These are phyloP conservation scores for Lota lota DNA, from an alignment of 2,113 vertebrate genomes.

Conservation along the genomic window DNA sequence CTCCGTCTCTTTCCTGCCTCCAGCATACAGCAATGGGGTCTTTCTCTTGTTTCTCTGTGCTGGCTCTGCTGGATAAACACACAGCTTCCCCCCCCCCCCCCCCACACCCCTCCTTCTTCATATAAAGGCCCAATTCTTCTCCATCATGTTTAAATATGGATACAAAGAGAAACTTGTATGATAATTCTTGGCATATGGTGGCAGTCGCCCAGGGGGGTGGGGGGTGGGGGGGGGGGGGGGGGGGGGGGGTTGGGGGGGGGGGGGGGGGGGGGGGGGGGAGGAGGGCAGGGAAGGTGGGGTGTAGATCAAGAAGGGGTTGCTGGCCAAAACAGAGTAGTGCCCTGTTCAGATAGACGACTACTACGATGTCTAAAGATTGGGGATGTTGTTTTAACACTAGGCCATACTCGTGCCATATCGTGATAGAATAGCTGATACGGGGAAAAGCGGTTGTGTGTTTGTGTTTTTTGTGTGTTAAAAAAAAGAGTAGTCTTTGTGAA, in stretches of 20 bases:
- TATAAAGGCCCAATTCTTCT: conserved; percentile 80
- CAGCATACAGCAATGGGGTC: conserved; percentile 66
- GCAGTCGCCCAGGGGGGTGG: conserved; percentile 49
- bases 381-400: conserved; percentile 51
- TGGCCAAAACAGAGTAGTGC: conserved; percentile 66
- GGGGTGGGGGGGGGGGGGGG: conserved; percentile 38
- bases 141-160: conserved; percentile 75
- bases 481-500: conserved; percentile 20
- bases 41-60: conserved; percentile 73
- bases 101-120: conserved; percentile 4
- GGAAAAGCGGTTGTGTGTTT: conserved; percentile 35
- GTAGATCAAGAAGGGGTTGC: neutral
- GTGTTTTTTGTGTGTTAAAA: conserved; percentile 23
- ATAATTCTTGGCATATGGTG: conserved; percentile 78
- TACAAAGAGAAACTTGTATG: conserved; percentile 80
- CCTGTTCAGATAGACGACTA: conserved; percentile 72
- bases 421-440: too few relatives aligned
- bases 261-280: neutral
- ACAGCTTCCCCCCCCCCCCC: conserved; percentile 48
- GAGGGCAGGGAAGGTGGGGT: neutral
- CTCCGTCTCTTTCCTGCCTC: conserved; percentile 64
- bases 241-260: conserved; percentile 3
- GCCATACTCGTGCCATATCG: conserved; percentile 42
- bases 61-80: conserved; percentile 76
- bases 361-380: too few relatives aligned